Evolutionary conservation across 1,140 invertebrate species (phyloP).

Genomic region (Cotesia vestalis): DNA sequence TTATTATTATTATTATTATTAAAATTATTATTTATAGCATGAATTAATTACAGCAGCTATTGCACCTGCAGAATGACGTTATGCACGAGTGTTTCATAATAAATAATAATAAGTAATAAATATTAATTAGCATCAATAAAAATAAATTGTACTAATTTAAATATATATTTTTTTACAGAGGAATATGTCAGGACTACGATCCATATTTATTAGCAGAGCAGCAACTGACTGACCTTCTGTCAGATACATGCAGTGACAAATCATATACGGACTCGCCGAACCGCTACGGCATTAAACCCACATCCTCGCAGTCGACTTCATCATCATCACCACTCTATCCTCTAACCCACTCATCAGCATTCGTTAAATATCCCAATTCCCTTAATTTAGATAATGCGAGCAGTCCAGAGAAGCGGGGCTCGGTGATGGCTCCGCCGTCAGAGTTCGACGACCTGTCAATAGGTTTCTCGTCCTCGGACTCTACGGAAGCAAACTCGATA

Average conservation of each 20-base stretch:
- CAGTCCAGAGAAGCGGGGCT: conserved; percentile 48
- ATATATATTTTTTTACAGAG: conserved; percentile 53
- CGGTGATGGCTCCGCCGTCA: conserved; percentile 61
- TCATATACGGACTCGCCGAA: conserved; percentile 45
- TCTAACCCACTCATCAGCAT: conserved; percentile 63
- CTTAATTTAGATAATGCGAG: conserved; percentile 10
- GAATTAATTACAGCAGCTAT: not conserved
- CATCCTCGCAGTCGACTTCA: conserved; percentile 7
- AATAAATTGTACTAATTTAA: not conserved
- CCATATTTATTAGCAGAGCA: conserved; percentile 74
- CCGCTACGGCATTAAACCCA: conserved; percentile 32
- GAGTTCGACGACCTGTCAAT: conserved; percentile 59
- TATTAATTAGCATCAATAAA: not conserved
- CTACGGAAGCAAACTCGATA: conserved; percentile 55
- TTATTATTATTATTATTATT: no score
- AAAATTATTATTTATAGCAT: conserved; percentile 11
- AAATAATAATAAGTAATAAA: not conserved
- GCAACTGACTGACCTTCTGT: conserved; percentile 75
- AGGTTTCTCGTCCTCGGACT: conserved; percentile 55
- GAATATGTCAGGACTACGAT: conserved; percentile 68
- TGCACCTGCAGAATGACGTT: not conserved
- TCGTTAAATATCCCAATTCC: conserved; percentile 56
- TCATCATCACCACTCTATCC: conserved; percentile 43
- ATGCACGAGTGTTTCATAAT: not conserved
- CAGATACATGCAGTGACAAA: conserved; percentile 55